Evolutionary conservation across 2,113 vertebrate genomes (phyloP).

Genomic region (Strix aluco): DNA sequence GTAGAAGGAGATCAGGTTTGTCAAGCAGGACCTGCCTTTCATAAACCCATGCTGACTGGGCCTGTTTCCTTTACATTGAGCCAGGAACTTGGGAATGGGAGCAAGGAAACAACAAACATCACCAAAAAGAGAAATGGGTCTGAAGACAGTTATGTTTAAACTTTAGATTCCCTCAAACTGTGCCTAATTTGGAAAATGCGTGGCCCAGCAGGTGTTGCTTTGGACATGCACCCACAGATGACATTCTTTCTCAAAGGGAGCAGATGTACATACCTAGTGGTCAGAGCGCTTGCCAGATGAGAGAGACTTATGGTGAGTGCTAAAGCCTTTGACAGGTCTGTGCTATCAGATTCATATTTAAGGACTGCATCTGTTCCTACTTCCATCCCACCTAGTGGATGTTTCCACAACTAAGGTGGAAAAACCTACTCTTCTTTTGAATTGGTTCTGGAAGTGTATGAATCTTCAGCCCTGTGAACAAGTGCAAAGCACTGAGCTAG

Average conservation of each 20-base stretch:
- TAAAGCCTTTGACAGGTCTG: background rate
- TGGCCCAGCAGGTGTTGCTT: fast-evolving
- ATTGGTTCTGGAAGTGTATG: background rate
- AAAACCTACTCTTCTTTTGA: background rate
- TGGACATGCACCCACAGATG: background rate
- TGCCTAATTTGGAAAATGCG: background rate
- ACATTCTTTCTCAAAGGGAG: background rate
- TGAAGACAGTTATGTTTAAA: background rate
- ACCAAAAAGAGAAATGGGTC: background rate
- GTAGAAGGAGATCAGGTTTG: no score
- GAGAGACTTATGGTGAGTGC: background rate
- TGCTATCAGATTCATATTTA: background rate
- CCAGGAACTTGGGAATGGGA: background rate
- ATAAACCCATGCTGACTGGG: background rate
- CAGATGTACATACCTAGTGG: background rate
- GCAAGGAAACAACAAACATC: background rate
- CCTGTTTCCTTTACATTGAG: background rate
- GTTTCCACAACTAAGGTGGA: background rate
- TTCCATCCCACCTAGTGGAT: background rate
- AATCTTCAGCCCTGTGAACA: background rate
- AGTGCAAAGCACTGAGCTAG: background rate
- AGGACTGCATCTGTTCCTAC: background rate
- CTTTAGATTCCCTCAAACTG: background rate
- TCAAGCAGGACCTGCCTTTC: no score
- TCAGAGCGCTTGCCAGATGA: background rate